These are phyloP conservation scores for Zaprionus vittiger DNA, from an alignment of 1,140 invertebrate species.

Conservation along the genomic window DNA sequence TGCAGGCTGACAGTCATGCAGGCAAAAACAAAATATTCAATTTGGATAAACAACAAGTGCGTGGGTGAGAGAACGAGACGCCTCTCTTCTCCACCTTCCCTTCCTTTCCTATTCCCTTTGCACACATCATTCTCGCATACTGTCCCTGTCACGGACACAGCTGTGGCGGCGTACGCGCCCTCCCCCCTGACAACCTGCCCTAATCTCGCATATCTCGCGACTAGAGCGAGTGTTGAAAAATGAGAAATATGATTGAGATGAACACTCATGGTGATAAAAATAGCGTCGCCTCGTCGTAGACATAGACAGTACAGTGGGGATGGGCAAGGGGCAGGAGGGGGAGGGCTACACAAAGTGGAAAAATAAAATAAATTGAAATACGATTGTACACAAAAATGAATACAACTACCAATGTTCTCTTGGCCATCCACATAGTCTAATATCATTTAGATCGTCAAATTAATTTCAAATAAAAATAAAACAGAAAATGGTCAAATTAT, in stretches of 20 bases:
- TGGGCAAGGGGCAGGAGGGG: conserved; percentile 11
- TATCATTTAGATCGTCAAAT: conserved; percentile 27
- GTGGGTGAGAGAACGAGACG: conserved; percentile 43
- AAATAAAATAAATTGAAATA: conserved; percentile 65
- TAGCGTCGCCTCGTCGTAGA: conserved; percentile 53
- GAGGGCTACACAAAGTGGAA: conserved; percentile 37
- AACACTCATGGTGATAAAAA: conserved; percentile 74
- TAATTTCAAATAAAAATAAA: neutral
- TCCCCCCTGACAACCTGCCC: conserved; percentile 7
- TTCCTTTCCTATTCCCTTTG: neutral
- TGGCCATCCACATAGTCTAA: conserved; percentile 39
- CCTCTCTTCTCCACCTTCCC: conserved; percentile 10
- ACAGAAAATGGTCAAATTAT: neutral
- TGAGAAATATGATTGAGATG: conserved; percentile 81
- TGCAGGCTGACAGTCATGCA: neutral
- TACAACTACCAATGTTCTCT: conserved; percentile 40
- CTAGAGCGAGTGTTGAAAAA: conserved; percentile 58
- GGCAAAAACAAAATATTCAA: conserved; percentile 18
- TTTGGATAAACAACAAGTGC: conserved; percentile 59
- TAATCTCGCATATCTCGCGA: conserved; percentile 36
- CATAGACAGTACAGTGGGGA: conserved; percentile 7
- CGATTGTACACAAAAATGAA: conserved; percentile 65
- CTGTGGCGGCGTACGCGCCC: neutral
- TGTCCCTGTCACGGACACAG: conserved; percentile 40
- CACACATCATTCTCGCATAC: conserved; percentile 5